Evolutionary conservation across 1,140 invertebrate species (phyloP), one percentile per base, ranked within the genome.

Genomic region (Bombus waltoni): DNA sequence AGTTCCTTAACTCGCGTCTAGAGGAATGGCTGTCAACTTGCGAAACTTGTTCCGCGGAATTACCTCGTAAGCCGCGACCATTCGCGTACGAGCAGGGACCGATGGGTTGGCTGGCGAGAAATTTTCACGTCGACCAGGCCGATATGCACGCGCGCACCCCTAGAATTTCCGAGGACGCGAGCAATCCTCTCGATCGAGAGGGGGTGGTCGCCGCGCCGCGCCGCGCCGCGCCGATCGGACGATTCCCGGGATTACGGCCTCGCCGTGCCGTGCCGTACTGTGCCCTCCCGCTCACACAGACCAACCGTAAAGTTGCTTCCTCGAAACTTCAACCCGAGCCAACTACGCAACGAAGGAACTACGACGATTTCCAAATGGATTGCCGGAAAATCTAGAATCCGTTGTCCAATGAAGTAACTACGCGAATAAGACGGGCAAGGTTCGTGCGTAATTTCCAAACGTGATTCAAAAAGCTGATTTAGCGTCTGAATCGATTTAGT

Each of bases 21-120:
- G 42, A 62, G 35, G 79, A 89, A 73, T 89, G 89, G 87, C 89
- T 89, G 88, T 89, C 73, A 72, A 86, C 62, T 87, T 77, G 82
- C 75, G 85, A 89, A 90, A 90, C 86, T 90, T 90, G 81, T 89
- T 90, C 89, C 86, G 86, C 77, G 82, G 86, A 85, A 90, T 90
- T 90, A 90, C 86, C 89, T 85, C 88, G 89, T 90, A 90, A 90
- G 88, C 89, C 88, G 88, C 73, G 81, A 72, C 73, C 13, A 83
- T 71, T 76, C 72, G 73, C 47, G 81, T 57, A 25, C 65, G 66
- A n/a, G 66, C 32, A n/a, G 22, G 38, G 57, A 62, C 75, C 53
- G 47, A 76, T 53, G 35, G n/a, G 44, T 70, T 68, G 28, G 38
- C 44, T 59, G 75, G 40, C 53, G 75, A 66, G 44, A 80, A 82